phyloP scores from a whole-genome alignment of 2,797 vertebrate species.

The Ictinia mississippiensis region DNA sequence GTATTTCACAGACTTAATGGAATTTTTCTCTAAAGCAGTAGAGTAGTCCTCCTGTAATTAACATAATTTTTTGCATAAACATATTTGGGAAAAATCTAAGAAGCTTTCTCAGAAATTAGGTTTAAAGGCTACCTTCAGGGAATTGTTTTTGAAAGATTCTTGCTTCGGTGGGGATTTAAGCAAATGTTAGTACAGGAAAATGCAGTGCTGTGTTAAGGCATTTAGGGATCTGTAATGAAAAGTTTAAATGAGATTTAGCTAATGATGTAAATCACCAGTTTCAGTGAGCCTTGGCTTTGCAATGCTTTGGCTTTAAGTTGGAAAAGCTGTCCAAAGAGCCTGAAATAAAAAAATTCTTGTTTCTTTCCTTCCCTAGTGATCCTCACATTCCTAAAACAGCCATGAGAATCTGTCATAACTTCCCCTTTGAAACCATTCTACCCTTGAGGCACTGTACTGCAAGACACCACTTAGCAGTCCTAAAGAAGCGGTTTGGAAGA shows the following conservation, averaged over 20 bases:
- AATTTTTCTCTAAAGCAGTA: background rate
- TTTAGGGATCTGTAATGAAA: slow-evolving; percentile 14
- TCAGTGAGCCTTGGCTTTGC: background rate
- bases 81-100: background rate
- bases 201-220: background rate
- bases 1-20: background rate
- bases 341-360: background rate
- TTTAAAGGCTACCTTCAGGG: background rate
- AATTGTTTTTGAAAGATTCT: slow-evolving; percentile 12
- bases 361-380: background rate
- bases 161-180: slow-evolving; percentile 37
- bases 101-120: background rate
- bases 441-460: background rate
- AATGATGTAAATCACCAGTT: slow-evolving; percentile 17
- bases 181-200: slow-evolving; percentile 4
- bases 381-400: background rate
- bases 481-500: background rate
- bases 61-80: background rate
- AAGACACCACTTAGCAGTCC: background rate
- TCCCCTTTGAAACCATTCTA: background rate
- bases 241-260: slow-evolving; percentile 40
- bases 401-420: background rate
- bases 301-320: background rate
- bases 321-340: background rate
- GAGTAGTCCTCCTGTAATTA: background rate